Percentiles rank a stretch among this genome's conserved stretches.
These are phyloP conservation scores for Ispidina lecontei DNA, from an alignment of 2,797 vertebrate genomes.

Conservation along the genomic window DNA sequence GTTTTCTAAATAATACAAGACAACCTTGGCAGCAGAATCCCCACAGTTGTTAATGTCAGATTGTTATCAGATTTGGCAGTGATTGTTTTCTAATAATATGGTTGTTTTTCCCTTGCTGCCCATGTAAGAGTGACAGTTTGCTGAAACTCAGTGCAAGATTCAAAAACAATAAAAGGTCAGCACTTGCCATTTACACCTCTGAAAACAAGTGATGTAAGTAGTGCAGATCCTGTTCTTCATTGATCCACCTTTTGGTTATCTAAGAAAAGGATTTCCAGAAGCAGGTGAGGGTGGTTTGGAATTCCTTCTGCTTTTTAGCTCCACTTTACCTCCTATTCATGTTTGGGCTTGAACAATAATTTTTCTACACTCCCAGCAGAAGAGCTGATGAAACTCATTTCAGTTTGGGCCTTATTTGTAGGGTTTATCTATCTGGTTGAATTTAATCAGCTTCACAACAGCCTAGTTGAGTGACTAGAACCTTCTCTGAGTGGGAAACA, in stretches of 20 bases:
- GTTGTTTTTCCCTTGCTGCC: constrained; percentile 51
- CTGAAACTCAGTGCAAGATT: constrained; percentile 18
- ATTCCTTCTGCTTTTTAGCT: neutral
- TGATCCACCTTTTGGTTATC: neutral
- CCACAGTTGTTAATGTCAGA: constrained; percentile 67
- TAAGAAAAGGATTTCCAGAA: constrained; percentile 4
- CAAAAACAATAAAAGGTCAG: constrained; percentile 1
- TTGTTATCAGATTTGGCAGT: constrained; percentile 66
- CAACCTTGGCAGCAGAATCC: constrained; percentile 56
- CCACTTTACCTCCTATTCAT: neutral
- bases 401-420: neutral
- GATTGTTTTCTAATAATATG: constrained; percentile 64
- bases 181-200: neutral
- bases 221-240: neutral
- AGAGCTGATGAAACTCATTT: neutral
- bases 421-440: neutral
- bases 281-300: neutral
- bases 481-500: neutral
- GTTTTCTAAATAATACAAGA: constrained; percentile 58
- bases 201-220: constrained; percentile 20
- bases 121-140: constrained; percentile 50
- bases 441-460: neutral
- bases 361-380: neutral
- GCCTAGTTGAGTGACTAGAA: neutral
- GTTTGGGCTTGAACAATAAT: neutral